Base-by-base conservation (phyloP, 1,140 invertebrate species). In the Drosophila biarmipes region DNA sequence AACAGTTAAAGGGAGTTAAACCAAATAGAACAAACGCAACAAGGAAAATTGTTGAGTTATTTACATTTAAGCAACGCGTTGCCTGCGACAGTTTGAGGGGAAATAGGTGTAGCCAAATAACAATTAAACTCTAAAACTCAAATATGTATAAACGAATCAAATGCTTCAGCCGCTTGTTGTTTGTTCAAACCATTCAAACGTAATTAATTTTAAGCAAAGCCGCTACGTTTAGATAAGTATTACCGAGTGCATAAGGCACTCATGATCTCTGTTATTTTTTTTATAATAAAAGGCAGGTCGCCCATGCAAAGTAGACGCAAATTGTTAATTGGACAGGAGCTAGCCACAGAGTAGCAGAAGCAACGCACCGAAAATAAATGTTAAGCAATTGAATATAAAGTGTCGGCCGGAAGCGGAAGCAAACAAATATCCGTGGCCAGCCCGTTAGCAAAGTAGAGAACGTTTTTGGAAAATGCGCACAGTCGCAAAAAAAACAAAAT, bases 141-240 rank as follows among this genome's bases (percentile, higher is more conserved):
- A 67, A 61, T 58, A 77, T 61, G 38, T 38, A 80, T 59, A 58
- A 53, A 62, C 40, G 40, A 81, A 78, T 71, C 45, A 86, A 78
- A 66, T 63, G 80, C 80, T 84, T 84, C 38, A 80, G 49, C 46
- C 62, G 82, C 82, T 89, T 89, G 73, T 89, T 89, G 79, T 82
- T 87, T 76, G 74, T 78, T 86, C 74, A 75, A 37, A 61, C 61
- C 63, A 71, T 73, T 66, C 37, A 64, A 67, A 73, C 71, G 61
- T 27, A 64, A 72, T 46, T 81, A 82, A 56, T 7, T 24, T 55
- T 81, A 87, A 81, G 67, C 31, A 8, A 15, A 43, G 49, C 38
- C 19, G 52, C 43, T 52, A 55, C 37, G 19, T 73, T 73, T 73
- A 73, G 61, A 76, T 67, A 80, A 80, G 56, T 80, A 84, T 79